These are phyloP conservation scores for Drosophila aldrichi DNA, from an alignment of 2,888 invertebrate genomes.

Conservation along the genomic window DNA sequence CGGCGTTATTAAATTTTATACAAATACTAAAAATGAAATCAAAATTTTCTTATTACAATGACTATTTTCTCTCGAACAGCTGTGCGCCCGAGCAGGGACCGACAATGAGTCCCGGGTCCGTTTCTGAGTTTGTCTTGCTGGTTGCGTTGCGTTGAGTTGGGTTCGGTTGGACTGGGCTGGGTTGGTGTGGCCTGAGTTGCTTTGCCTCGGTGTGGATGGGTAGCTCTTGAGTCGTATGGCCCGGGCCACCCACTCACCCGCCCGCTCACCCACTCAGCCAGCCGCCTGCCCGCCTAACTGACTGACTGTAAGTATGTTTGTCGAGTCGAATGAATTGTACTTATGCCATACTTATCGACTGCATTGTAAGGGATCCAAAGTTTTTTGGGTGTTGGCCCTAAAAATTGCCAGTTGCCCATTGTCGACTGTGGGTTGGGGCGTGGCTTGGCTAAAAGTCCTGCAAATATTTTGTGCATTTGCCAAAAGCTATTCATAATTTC, in stretches of 20 bases:
- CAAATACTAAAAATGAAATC: constrained; percentile 82
- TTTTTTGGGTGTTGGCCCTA: constrained; percentile 69
- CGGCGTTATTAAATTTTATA: constrained; percentile 81
- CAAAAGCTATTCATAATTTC: constrained; percentile 50
- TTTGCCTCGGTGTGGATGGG: neutral
- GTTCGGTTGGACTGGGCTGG: neutral
- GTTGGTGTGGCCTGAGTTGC: neutral
- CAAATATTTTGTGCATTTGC: constrained; percentile 55
- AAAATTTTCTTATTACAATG: constrained; percentile 83
- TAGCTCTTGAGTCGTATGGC: constrained; percentile 29
- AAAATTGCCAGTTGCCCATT: constrained; percentile 29
- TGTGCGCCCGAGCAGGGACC: constrained; percentile 54
- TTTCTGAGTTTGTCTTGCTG: constrained; percentile 31
- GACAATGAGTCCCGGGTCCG: constrained; percentile 39
- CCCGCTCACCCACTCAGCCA: neutral
- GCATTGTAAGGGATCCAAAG: constrained; percentile 67
- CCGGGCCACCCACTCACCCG: constrained; percentile 7
- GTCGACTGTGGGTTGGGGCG: neutral
- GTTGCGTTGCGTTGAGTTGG: constrained; percentile 24
- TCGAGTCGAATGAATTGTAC: constrained; percentile 68
- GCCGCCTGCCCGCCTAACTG: constrained; percentile 5
- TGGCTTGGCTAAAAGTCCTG: constrained; percentile 49
- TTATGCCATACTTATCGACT: constrained; percentile 79
- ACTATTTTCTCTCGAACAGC: constrained; percentile 71
- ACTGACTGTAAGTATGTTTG: constrained; percentile 51